Evolutionary conservation across 2,797 vertebrate genomes (phyloP).

Genomic region (Balearica regulorum): DNA sequence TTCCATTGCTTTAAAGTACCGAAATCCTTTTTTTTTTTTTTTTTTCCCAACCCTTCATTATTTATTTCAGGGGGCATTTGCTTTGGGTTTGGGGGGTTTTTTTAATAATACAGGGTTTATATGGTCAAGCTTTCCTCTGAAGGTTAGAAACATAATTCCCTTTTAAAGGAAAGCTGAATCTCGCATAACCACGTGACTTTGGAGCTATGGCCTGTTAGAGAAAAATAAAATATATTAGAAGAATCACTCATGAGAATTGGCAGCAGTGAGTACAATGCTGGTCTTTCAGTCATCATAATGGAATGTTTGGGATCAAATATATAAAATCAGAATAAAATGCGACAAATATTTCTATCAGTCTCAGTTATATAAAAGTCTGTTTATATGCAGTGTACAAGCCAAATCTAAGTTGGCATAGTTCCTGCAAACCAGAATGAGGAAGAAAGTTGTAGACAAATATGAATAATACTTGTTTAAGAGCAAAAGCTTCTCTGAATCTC

Average conservation of each 20-base stretch:
- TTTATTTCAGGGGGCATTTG: neutral
- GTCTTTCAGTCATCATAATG: neutral
- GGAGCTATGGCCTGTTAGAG: neutral
- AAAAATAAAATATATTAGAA: neutral
- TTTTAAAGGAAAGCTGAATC: neutral
- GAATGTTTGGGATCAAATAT: neutral
- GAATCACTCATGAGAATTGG: neutral
- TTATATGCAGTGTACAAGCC: neutral
- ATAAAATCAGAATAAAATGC: slow-evolving; percentile 15
- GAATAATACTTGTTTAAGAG: neutral
- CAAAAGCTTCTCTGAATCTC: neutral
- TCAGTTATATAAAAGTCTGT: neutral
- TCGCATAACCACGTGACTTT: neutral
- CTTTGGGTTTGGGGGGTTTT: too few species aligned
- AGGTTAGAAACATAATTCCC: neutral
- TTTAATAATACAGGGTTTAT: neutral
- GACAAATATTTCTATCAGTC: neutral
- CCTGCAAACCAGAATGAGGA: neutral
- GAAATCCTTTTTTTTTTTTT: neutral
- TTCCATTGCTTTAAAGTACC: neutral
- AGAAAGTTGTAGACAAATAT: neutral
- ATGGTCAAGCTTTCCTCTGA: neutral
- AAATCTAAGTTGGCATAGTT: neutral
- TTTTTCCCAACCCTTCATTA: neutral
- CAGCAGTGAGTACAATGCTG: neutral